Evolutionary conservation across 2,888 invertebrate genomes (phyloP).

Genomic region (Eueremaeus valkanovi): DNA sequence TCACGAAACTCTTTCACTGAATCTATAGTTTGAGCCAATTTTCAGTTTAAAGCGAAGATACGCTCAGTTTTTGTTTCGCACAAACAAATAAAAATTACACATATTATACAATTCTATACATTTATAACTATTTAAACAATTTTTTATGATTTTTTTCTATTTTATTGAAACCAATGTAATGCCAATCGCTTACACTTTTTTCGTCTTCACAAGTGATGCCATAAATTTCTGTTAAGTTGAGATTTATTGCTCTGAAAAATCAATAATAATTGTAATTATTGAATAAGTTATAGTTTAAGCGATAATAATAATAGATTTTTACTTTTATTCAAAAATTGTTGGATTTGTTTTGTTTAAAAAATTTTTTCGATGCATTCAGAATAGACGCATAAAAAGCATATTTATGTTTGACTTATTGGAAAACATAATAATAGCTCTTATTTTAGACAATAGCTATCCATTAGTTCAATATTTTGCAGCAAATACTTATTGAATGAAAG

Average conservation of each 20-base stretch:
- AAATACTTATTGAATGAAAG: background rate
- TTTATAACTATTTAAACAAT: background rate
- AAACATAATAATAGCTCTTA: background rate
- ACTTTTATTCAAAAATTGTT: background rate
- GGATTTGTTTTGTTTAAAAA: no score
- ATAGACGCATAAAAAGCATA: no score
- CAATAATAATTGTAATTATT: slow-evolving; percentile 3
- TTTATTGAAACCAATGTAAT: background rate
- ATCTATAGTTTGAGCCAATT: background rate
- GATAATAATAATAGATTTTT: no score
- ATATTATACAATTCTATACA: background rate
- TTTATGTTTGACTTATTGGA: background rate
- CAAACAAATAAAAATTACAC: no score
- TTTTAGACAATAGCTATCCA: no score
- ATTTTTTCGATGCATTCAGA: no score
- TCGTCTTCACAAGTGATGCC: slow-evolving; percentile 7
- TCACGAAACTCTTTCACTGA: background rate
- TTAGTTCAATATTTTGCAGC: no score
- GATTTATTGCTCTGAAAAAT: slow-evolving; percentile 19
- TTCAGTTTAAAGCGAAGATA: no score
- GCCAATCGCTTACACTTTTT: background rate
- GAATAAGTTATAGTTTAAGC: background rate
- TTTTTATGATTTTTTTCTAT: background rate
- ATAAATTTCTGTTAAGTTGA: background rate
- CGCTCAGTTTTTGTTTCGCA: no score